Percentiles rank a stretch among this genome's conserved stretches.
Evolutionary conservation across 2,113 vertebrate genomes (phyloP).

Genomic region (Pipra filicauda): DNA sequence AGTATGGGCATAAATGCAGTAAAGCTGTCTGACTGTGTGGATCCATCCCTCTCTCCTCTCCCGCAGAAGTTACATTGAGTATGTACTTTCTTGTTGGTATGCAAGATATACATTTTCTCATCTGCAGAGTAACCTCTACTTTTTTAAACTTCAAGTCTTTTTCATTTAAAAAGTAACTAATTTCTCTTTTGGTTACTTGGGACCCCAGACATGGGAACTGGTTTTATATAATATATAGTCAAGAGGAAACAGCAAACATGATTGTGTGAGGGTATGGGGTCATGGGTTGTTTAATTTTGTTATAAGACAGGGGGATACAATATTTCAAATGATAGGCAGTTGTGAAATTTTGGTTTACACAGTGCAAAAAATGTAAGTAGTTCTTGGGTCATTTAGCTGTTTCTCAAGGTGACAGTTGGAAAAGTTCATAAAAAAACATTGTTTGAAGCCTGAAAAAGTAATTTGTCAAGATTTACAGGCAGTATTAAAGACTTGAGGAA

Average conservation of each 20-base stretch:
- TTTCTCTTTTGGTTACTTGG: background rate
- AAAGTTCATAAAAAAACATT: slow-evolving; percentile 62
- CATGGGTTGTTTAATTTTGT: background rate
- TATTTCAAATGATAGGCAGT: slow-evolving; percentile 48
- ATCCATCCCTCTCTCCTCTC: background rate
- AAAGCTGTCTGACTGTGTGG: background rate
- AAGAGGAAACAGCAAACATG: background rate
- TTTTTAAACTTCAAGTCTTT: background rate
- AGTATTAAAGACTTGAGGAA: slow-evolving; percentile 61
- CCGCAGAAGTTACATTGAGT: background rate
- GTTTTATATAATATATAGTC: background rate
- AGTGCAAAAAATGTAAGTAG: slow-evolving; percentile 39
- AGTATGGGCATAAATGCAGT: background rate
- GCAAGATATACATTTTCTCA: background rate
- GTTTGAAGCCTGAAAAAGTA: slow-evolving; percentile 60
- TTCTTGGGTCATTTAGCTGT: slow-evolving; percentile 57
- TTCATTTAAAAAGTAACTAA: background rate
- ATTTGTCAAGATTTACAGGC: slow-evolving; percentile 53
- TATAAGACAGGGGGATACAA: background rate
- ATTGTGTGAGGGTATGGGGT: background rate
- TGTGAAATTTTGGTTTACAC: slow-evolving; percentile 56
- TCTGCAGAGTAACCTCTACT: background rate
- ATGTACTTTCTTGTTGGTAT: background rate
- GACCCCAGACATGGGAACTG: background rate
- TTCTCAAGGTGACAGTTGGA: slow-evolving; percentile 53